Evolutionary conservation across 2,888 invertebrate species (phyloP).

Genomic region (Cepaea hortensis): DNA sequence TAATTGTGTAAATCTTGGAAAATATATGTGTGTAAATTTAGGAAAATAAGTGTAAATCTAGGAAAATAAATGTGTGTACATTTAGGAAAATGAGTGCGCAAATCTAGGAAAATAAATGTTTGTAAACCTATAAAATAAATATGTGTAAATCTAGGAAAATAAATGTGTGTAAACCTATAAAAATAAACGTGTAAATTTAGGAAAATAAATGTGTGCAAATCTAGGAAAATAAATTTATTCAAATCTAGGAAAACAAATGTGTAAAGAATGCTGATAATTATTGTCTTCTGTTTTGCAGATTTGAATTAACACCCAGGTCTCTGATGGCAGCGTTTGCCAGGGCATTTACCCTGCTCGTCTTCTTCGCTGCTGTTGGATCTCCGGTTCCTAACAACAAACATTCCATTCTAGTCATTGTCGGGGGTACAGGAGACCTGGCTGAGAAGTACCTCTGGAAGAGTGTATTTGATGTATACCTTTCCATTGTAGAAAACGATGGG

Average conservation of each 20-base stretch:
- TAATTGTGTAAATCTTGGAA: no score
- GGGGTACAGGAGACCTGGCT: constrained; percentile 73
- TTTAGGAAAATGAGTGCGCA: no score
- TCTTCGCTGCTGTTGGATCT: not conserved
- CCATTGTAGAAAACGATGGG: not conserved
- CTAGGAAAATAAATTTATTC: no score
- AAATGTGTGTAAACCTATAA: not conserved
- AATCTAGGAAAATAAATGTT: no score
- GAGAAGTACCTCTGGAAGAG: constrained; percentile 74
- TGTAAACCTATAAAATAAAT: no score
- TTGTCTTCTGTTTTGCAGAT: not conserved
- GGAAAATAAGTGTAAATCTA: no score
- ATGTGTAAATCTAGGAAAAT: no score
- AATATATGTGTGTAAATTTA: no score
- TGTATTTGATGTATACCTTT: constrained; percentile 57
- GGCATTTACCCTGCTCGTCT: not conserved
- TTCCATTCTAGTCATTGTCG: constrained; percentile 64
- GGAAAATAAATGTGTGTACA: no score
- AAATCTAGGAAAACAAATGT: no score
- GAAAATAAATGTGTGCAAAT: no score
- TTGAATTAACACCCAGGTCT: constrained; percentile 15
- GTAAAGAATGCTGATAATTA: not conserved
- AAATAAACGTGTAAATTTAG: no score
- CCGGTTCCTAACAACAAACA: constrained; percentile 49
- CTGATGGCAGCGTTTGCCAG: constrained; percentile 13